A percentile compares a stretch with the other conserved stretches of the same genome.
Conservation (phyloP, 2,797 vertebrate species). For the Argyrosomus regius region DNA sequence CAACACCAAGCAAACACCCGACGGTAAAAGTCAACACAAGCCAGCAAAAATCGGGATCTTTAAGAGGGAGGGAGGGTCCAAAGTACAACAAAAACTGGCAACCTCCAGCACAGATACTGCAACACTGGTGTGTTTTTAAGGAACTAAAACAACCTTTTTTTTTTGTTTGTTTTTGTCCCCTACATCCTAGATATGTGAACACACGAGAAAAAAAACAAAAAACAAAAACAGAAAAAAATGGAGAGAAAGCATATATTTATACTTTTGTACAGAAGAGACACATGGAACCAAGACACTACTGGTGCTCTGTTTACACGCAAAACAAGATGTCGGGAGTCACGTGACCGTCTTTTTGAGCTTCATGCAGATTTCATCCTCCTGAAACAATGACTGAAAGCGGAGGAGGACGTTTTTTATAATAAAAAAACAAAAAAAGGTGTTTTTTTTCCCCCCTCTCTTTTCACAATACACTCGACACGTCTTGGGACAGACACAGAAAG, state of each 20-base stretch:
- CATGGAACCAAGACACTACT: conserved; percentile 92
- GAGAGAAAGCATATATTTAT: conserved; percentile 95
- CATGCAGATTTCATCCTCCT: conserved; percentile 58
- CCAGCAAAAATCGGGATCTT: conserved; percentile 78
- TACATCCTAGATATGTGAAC: conserved; percentile 88
- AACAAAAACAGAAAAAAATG: conserved; percentile 53
- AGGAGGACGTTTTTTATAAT: conserved; percentile 54
- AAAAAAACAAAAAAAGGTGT: conserved; percentile 31
- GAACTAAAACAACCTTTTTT: conserved; percentile 78
- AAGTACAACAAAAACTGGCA: conserved; percentile 62
- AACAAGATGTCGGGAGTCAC: conserved; percentile 80
- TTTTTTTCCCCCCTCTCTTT: conserved; percentile 37
- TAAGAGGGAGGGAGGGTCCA: neutral
- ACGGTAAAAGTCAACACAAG: conserved; percentile 74
- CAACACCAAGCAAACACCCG: conserved; percentile 82
- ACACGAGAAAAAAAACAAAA: conserved; percentile 44
- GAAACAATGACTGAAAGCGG: conserved; percentile 71
- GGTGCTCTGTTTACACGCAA: conserved; percentile 93
- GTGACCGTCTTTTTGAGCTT: conserved; percentile 64
- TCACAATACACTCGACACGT: conserved; percentile 76
- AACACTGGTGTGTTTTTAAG: conserved; percentile 78
- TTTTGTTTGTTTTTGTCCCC: conserved; percentile 73
- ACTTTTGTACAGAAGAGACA: conserved; percentile 94
- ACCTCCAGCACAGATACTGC: conserved; percentile 86
- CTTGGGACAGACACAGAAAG: conserved; percentile 84